phyloP scores from a whole-genome alignment of 1,140 invertebrate genomes.

The Zaprionus capensis region DNA sequence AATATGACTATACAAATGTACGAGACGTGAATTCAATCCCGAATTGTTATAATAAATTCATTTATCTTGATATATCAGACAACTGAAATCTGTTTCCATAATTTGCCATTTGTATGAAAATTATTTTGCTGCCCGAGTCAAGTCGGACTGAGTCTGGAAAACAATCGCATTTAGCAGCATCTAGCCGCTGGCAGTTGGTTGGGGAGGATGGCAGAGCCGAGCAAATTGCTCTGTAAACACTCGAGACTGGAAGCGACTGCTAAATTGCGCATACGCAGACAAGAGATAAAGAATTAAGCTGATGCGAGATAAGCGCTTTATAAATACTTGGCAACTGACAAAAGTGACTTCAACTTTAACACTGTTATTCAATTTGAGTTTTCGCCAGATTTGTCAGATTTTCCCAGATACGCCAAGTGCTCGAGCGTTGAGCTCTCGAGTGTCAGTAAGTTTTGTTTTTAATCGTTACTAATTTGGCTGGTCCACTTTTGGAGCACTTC shows the following conservation, averaged over 20 bases:
- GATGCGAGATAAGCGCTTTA: conserved; percentile 69
- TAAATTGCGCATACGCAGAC: conserved; percentile 73
- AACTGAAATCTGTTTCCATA: conserved; percentile 18
- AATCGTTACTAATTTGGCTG: conserved; percentile 4
- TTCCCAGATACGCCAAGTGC: conserved; percentile 10
- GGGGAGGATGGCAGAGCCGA: conserved; percentile 33
- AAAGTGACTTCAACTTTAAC: conserved; percentile 51
- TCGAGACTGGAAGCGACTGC: conserved; percentile 25
- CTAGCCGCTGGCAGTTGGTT: conserved; percentile 18
- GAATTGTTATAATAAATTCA: conserved; percentile 18
- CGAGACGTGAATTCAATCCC: not conserved
- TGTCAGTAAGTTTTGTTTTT: conserved; percentile 16
- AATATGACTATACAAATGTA: not conserved
- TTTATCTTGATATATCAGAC: conserved; percentile 18
- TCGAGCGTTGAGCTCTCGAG: conserved; percentile 21
- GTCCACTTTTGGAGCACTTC: not conserved
- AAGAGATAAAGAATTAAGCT: conserved; percentile 63
- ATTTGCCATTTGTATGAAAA: conserved; percentile 29
- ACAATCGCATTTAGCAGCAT: conserved; percentile 37
- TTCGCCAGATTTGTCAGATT: conserved; percentile 32
- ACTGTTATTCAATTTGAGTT: conserved; percentile 67
- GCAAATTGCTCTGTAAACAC: conserved; percentile 75
- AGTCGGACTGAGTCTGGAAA: not conserved
- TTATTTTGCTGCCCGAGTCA: conserved; percentile 6
- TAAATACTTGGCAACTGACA: conserved; percentile 71